These are phyloP conservation scores for Lumbricus terrestris DNA, from an alignment of 2,888 invertebrate genomes.

Conservation along the genomic window DNA sequence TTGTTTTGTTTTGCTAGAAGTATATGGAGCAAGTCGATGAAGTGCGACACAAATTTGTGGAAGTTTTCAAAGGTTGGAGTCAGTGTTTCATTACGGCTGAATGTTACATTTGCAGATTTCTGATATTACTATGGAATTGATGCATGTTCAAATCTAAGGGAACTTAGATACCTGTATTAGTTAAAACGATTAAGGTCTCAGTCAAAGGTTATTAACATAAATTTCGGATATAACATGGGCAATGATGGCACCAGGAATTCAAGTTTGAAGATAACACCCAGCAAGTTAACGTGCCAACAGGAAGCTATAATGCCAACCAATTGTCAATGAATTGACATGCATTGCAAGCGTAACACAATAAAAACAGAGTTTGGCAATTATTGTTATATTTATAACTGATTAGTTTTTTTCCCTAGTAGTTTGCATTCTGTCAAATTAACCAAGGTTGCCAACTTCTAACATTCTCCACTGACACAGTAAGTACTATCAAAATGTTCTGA, in stretches of 20 bases:
- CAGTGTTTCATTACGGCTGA: too few relatives aligned
- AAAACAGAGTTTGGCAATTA: too few relatives aligned
- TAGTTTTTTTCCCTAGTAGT: too few relatives aligned
- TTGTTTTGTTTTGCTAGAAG: neutral
- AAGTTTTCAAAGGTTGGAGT: slow-evolving; percentile 17
- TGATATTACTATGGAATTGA: neutral
- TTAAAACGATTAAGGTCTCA: too few relatives aligned
- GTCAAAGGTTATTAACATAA: neutral
- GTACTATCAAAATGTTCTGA: too few relatives aligned
- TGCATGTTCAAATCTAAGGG: neutral
- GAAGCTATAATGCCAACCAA: neutral
- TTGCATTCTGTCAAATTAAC: too few relatives aligned
- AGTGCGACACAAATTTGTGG: slow-evolving; percentile 20
- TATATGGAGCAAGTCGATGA: slow-evolving; percentile 11
- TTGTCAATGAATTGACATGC: neutral
- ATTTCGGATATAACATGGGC: neutral
- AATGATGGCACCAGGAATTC: neutral
- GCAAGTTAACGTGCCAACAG: neutral
- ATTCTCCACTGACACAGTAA: too few relatives aligned
- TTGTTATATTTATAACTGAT: too few relatives aligned
- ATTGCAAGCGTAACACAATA: too few relatives aligned
- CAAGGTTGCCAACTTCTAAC: too few relatives aligned
- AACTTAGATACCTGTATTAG: neutral
- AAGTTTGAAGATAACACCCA: neutral
- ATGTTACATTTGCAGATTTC: too few relatives aligned